phyloP scores from a whole-genome alignment of 2,888 invertebrate genomes.

The Tinea semifulvella region DNA sequence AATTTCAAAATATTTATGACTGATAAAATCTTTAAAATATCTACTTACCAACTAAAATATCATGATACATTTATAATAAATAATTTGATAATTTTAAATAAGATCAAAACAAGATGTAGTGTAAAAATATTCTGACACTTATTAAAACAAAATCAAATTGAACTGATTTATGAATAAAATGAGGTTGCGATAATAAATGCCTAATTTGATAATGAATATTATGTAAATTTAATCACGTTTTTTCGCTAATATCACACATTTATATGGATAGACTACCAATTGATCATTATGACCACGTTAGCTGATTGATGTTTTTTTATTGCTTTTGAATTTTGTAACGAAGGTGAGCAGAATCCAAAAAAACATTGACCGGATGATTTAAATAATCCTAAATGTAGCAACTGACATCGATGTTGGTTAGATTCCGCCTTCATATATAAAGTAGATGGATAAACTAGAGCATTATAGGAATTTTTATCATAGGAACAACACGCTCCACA shows the following conservation, averaged over 20 bases:
- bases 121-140: background rate
- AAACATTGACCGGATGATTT: constrained; percentile 4
- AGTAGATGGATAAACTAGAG: constrained; percentile 9
- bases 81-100: background rate
- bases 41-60: no score
- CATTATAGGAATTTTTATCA: constrained; percentile 9
- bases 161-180: background rate
- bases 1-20: no score
- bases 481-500: background rate
- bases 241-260: background rate
- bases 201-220: constrained; percentile 4
- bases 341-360: constrained; percentile 4
- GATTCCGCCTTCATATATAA: constrained; percentile 8
- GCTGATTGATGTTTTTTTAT: constrained; percentile 1
- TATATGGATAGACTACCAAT: constrained; percentile 7
- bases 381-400: constrained; percentile 13
- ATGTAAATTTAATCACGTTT: constrained; percentile 5
- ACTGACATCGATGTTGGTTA: background rate
- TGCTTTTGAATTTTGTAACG: constrained; percentile 1
- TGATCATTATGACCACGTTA: constrained; percentile 3
- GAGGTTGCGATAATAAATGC: background rate
- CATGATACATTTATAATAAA: no score
- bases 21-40: no score
- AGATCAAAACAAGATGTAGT: background rate
- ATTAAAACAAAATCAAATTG: constrained; percentile 4